phyloP scores from a whole-genome alignment of 2,113 vertebrate genomes.

The Catagonus wagneri region DNA sequence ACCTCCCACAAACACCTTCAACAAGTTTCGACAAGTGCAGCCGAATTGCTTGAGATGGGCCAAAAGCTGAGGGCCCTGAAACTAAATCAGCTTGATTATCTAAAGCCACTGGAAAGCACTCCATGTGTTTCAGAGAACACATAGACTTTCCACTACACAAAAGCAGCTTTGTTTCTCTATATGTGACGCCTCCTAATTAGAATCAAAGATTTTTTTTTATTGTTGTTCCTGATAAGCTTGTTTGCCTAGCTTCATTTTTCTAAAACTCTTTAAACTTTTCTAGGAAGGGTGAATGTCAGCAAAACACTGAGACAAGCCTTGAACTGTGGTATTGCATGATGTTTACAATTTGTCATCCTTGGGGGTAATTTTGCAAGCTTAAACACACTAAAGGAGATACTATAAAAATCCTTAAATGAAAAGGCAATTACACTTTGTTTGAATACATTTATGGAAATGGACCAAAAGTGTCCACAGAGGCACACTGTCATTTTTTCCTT shows the following conservation, averaged over 20 bases:
- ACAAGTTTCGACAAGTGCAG: constrained; percentile 83
- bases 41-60: constrained; percentile 83
- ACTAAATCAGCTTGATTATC: constrained; percentile 83
- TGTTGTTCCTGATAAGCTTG: constrained; percentile 85
- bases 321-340: constrained; percentile 80
- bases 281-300: constrained; percentile 77
- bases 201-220: constrained; percentile 87
- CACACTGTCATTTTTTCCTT: constrained; percentile 83
- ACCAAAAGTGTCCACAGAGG: constrained; percentile 77
- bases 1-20: constrained; percentile 78
- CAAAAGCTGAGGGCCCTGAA: constrained; percentile 84
- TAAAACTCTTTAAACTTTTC: constrained; percentile 83
- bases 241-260: constrained; percentile 86
- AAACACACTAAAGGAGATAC: constrained; percentile 80
- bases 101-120: constrained; percentile 84
- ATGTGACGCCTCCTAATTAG: constrained; percentile 86
- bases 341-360: constrained; percentile 82
- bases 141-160: constrained; percentile 83
- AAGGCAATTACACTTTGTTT: constrained; percentile 81
- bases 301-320: constrained; percentile 76
- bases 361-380: constrained; percentile 80
- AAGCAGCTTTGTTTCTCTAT: constrained; percentile 85
- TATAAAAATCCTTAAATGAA: constrained; percentile 57
- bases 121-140: constrained; percentile 78
- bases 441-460: constrained; percentile 83